These are phyloP conservation scores for Xestoiulus laeticollis DNA, from an alignment of 2,888 invertebrate genomes.

Conservation along the genomic window DNA sequence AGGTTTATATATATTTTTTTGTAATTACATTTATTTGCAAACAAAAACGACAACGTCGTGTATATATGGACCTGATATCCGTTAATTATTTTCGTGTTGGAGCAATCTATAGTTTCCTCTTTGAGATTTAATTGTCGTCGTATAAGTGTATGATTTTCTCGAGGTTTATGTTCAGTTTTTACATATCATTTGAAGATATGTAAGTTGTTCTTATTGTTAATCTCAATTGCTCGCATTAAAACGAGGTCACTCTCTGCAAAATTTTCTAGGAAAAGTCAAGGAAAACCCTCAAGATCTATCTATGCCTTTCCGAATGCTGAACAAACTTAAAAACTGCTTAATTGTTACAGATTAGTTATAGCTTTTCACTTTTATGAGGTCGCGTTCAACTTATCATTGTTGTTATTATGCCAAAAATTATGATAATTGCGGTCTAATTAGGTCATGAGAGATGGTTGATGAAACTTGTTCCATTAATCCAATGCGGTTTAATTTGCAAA, in stretches of 20 bases:
- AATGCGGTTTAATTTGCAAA: background rate
- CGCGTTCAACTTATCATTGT: background rate
- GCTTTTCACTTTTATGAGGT: slow-evolving; percentile 3
- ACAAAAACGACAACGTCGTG: background rate
- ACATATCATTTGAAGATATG: background rate
- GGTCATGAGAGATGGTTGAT: background rate
- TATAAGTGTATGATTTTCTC: background rate
- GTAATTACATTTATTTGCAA: background rate
- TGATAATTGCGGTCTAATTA: slow-evolving; percentile 3
- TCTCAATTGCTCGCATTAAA: background rate
- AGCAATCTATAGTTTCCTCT: background rate
- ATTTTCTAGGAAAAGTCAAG: background rate
- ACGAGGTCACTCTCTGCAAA: background rate
- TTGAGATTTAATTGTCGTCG: background rate
- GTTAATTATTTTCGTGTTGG: background rate
- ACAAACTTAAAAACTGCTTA: background rate
- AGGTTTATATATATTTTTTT: background rate
- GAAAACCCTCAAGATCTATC: background rate
- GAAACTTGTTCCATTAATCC: background rate
- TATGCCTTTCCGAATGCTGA: background rate
- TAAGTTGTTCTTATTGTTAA: background rate
- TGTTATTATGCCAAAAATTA: background rate
- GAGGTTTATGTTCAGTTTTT: background rate
- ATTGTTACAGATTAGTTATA: background rate
- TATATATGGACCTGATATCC: background rate